Evolutionary conservation across 2,888 invertebrate species (phyloP).

Genomic region (Lasioglossum calceatum): DNA sequence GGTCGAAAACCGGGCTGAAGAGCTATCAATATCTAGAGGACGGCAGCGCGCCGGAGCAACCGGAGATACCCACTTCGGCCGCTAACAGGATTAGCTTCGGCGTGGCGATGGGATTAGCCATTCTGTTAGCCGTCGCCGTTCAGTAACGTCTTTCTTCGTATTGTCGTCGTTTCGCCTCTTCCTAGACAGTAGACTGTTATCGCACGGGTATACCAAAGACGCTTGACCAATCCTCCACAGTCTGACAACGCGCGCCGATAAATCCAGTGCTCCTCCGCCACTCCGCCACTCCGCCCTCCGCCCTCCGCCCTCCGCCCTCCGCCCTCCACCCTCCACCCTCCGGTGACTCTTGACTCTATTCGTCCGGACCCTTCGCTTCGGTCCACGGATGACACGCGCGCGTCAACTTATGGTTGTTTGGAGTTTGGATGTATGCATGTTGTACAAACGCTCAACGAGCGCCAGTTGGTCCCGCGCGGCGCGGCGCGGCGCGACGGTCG

Average conservation of each 20-base stretch:
- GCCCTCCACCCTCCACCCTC: not conserved
- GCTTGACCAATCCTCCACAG: constrained; percentile 19
- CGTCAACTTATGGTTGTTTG: not conserved
- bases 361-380: not conserved
- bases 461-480: not conserved
- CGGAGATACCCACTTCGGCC: constrained; percentile 69
- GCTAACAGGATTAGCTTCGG: constrained; percentile 63
- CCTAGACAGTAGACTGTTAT: constrained; percentile 27
- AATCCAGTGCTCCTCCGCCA: constrained; percentile 34
- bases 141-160: constrained; percentile 51
- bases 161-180: constrained; percentile 17
- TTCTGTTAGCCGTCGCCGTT: constrained; percentile 58
- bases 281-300: too few species aligned
- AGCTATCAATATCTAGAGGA: constrained; percentile 87
- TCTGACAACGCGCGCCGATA: constrained; percentile 16
- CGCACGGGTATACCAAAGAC: constrained; percentile 57
- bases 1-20: constrained; percentile 86
- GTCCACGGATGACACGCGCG: not conserved
- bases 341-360: constrained; percentile 41
- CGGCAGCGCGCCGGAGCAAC: constrained; percentile 74
- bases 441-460: not conserved
- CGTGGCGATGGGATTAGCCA: constrained; percentile 59
- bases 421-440: not conserved
- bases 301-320: constrained; percentile 10
- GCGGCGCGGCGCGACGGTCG: not conserved